Base-by-base conservation (phyloP, 2,113 vertebrate genomes). In the Aspiorhynchus laticeps region DNA sequence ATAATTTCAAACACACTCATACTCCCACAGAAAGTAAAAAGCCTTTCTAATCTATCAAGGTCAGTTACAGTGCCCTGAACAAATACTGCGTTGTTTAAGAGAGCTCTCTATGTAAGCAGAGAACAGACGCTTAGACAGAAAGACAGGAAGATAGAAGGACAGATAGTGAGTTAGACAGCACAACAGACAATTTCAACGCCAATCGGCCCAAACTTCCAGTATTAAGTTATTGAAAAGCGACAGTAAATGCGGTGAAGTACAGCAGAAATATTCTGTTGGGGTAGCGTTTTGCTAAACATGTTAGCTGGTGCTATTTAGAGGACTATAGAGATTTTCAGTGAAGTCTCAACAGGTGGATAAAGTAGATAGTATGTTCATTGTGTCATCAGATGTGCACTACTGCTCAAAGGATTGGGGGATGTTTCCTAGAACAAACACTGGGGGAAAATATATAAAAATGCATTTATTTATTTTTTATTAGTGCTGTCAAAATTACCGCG, bases 21-120 rank as follows among this genome's bases (percentile, higher is more conserved):
- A 80, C 65, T 77, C 87, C 86, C 85, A 80, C 63, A 80, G 88
- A 91, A 86, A 90, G 90, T 92, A 92, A 92, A 93, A 89, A 89
- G 88, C 87, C 87, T 92, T 89, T 93, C 88, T 94, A 95, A 95
- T 95, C 93, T 95, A 94, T 93, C 93, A 95, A 95, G 94, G 94
- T 95, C 94, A 94, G 93, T 89, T 46, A 91, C 92, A 92, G 93
- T 93, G 93, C 91, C 91, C 92, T 85, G 87, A 91, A 90, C 92
- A 91, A 93, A 93, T 89, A 91, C 88, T 80, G 75, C 91, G 91
- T 92, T 93, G 92, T 94, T 94, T 91, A 89, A 86, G 89, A 89
- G 69, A 84, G 90, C 91, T 91, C 80, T 90, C 89, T 86, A 87
- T 88, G 87, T 90, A 90, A 88, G 87, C 89, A 90, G 85, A 90